Conservation (phyloP, 2,888 invertebrate species). For the Drosophila subsilvestris region DNA sequence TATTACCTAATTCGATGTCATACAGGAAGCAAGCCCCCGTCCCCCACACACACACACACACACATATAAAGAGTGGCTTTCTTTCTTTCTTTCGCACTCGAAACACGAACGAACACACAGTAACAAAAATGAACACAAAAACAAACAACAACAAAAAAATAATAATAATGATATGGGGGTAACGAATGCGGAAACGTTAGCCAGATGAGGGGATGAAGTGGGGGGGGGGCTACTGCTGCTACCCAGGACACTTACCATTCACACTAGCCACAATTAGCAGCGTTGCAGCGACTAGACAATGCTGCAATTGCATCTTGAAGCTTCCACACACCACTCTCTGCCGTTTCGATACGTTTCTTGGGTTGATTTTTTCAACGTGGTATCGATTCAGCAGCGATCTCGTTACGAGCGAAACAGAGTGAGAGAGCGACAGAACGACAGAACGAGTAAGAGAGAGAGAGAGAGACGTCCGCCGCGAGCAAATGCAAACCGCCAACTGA, state of each 20-base stretch:
- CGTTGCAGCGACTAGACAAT: constrained; percentile 52
- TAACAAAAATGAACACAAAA: constrained; percentile 47
- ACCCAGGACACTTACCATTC: constrained; percentile 55
- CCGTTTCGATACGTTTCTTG: not conserved
- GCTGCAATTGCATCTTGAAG: constrained; percentile 62
- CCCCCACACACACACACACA: no score
- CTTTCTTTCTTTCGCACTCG: not conserved
- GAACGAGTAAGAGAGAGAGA: constrained; percentile 16
- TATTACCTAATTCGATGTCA: constrained; percentile 72
- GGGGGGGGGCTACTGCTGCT: not conserved
- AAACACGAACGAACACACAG: constrained; percentile 46
- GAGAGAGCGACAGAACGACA: constrained; percentile 9
- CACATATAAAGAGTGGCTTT: no score
- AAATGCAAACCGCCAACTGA: constrained; percentile 82
- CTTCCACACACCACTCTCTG: constrained; percentile 8
- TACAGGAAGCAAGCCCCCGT: constrained; percentile 66
- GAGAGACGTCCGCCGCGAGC: constrained; percentile 71
- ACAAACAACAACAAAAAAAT: constrained; percentile 26
- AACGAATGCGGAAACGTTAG: constrained; percentile 29
- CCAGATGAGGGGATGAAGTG: no score
- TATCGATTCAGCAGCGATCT: constrained; percentile 13
- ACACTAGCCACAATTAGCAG: constrained; percentile 56
- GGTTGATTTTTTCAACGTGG: not conserved
- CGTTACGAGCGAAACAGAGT: constrained; percentile 13
- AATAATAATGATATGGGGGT: constrained; percentile 3